Conservation (phyloP, 1,140 invertebrate genomes). For the Coelopa frigida region DNA sequence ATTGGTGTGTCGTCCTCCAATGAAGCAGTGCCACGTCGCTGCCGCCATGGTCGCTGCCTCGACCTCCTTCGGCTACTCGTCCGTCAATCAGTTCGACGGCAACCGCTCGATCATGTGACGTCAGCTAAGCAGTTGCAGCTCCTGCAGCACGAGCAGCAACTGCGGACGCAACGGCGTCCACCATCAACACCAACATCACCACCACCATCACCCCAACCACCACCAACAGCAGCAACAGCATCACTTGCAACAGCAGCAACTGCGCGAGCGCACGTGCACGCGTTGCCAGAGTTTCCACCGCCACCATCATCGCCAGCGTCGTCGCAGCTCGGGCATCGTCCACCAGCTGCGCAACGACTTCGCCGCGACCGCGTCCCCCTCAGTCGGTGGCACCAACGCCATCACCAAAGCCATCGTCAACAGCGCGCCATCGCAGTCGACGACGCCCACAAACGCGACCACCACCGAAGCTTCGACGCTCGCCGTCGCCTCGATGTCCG, state of each 20-base stretch:
- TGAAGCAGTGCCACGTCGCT: slow-evolving; percentile 42
- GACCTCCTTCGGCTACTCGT: slow-evolving; percentile 42
- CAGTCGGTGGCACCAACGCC: not conserved
- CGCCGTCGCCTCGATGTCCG: slow-evolving; percentile 29
- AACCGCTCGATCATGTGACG: slow-evolving; percentile 42
- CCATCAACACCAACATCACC: slow-evolving; percentile 25
- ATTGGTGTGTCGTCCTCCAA: not conserved
- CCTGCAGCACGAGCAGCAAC: slow-evolving; percentile 43
- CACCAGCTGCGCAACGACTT: not conserved
- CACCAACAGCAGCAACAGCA: slow-evolving; percentile 27
- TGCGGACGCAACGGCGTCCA: slow-evolving; percentile 28
- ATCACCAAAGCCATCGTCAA: slow-evolving; percentile 13
- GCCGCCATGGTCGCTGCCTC: slow-evolving; percentile 43
- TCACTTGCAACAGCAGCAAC: slow-evolving; percentile 11
- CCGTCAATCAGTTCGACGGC: slow-evolving; percentile 38
- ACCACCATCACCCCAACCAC: slow-evolving; percentile 14
- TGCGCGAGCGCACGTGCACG: slow-evolving; percentile 31
- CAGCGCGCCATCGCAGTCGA: slow-evolving; percentile 6
- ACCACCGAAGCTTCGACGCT: slow-evolving; percentile 22
- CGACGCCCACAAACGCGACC: slow-evolving; percentile 1
- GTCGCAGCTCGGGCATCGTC: slow-evolving; percentile 30
- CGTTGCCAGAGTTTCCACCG: slow-evolving; percentile 42
- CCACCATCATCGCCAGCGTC: slow-evolving; percentile 36
- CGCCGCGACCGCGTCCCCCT: not conserved
- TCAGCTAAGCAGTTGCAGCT: slow-evolving; percentile 44